phyloP scores from a whole-genome alignment of 2,797 vertebrate genomes.

The Eptatretus atami region DNA sequence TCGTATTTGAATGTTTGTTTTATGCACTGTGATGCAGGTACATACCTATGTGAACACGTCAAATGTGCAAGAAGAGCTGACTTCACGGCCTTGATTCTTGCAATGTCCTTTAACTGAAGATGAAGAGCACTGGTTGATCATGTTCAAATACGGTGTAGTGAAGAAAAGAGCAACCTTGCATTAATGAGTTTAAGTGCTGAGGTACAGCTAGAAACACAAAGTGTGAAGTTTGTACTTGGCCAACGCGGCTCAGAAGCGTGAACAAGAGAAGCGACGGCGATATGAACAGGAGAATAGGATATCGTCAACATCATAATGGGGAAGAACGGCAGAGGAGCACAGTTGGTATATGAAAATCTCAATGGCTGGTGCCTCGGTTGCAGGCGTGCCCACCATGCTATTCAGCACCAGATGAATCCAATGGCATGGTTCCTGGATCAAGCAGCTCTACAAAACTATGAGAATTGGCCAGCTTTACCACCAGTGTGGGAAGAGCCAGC shows the following conservation, averaged over 20 bases:
- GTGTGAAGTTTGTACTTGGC: slow-evolving; percentile 64
- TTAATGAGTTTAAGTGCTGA: too few relatives aligned
- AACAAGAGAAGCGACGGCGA: slow-evolving; percentile 31
- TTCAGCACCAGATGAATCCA: slow-evolving; percentile 24
- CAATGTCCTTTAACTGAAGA: not conserved
- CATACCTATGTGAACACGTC: slow-evolving; percentile 95
- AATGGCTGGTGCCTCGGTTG: slow-evolving; percentile 28
- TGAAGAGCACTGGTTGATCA: too few relatives aligned
- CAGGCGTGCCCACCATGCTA: slow-evolving; percentile 28
- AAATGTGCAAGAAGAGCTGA: slow-evolving; percentile 57
- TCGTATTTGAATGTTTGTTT: slow-evolving; percentile 6
- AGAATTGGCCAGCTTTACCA: slow-evolving; percentile 69
- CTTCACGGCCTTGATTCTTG: slow-evolving; percentile 17
- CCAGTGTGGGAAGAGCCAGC: slow-evolving; percentile 64
- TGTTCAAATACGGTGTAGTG: slow-evolving; percentile 8
- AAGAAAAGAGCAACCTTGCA: slow-evolving; percentile 26
- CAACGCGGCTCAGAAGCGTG: slow-evolving; percentile 31
- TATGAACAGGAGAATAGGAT: slow-evolving; percentile 8
- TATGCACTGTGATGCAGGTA: slow-evolving; percentile 19
- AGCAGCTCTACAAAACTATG: slow-evolving; percentile 68
- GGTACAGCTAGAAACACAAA: slow-evolving; percentile 47
- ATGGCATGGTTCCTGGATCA: slow-evolving; percentile 24
- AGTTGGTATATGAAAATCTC: slow-evolving; percentile 48
- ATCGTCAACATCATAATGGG: not conserved
- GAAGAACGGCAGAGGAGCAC: slow-evolving; percentile 10